These are phyloP conservation scores for Iselma pallidipennis DNA, from an alignment of 2,888 invertebrate genomes.

Conservation along the genomic window DNA sequence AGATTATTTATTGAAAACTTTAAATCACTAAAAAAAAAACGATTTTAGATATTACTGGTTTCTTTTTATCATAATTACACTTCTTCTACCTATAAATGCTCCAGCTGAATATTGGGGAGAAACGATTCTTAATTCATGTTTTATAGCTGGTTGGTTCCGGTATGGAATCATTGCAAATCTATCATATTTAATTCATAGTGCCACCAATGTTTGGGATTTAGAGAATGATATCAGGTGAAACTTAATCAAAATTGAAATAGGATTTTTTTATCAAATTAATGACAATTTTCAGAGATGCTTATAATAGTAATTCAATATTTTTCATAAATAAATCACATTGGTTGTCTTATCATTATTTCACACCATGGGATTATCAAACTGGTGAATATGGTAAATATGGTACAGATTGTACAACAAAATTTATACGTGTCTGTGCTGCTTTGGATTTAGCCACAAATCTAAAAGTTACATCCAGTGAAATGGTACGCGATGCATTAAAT, in stretches of 20 bases:
- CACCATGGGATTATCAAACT: slow-evolving; percentile 81
- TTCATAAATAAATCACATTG: slow-evolving; percentile 75
- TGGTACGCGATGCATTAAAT: slow-evolving; percentile 67
- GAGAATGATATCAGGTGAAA: slow-evolving; percentile 70
- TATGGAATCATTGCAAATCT: slow-evolving; percentile 67
- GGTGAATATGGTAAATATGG: slow-evolving; percentile 80
- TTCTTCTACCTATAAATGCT: slow-evolving; percentile 74
- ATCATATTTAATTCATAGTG: slow-evolving; percentile 75
- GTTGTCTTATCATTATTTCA: slow-evolving; percentile 79
- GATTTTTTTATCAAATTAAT: neutral
- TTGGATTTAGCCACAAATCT: slow-evolving; percentile 68
- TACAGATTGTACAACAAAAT: slow-evolving; percentile 66
- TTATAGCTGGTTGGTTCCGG: slow-evolving; percentile 72
- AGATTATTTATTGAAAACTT: neutral
- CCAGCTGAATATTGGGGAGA: slow-evolving; percentile 82
- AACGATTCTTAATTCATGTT: slow-evolving; percentile 62
- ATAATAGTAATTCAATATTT: slow-evolving; percentile 76
- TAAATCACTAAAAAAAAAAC: slow-evolving; percentile 1
- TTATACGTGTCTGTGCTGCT: slow-evolving; percentile 72
- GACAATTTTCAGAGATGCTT: slow-evolving; percentile 61
- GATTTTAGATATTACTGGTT: slow-evolving; percentile 72
- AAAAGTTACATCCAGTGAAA: slow-evolving; percentile 65
- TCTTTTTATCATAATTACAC: slow-evolving; percentile 66
- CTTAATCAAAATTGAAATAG: neutral
- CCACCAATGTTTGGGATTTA: slow-evolving; percentile 73